Conservation (phyloP, 2,888 invertebrate species). For the Quadriops clusia region DNA sequence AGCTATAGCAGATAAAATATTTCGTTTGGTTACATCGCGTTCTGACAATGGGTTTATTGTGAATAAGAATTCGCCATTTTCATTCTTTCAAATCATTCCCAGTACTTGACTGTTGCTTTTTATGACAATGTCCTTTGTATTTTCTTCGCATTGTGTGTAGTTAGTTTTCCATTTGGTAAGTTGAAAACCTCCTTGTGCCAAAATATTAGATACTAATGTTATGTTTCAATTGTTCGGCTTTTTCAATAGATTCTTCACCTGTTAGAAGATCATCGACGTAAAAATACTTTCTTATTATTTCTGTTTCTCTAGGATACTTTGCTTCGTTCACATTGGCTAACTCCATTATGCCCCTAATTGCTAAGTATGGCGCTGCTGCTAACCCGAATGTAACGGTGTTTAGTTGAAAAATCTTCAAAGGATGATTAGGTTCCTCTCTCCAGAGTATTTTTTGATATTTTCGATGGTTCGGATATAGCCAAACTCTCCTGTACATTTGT, state of each 20-base stretch:
- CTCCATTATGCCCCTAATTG: slow-evolving; percentile 3
- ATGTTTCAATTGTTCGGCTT: not conserved
- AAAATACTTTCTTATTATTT: not conserved
- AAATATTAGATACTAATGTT: not conserved
- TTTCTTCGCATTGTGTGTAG: not conserved
- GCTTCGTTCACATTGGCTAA: not conserved
- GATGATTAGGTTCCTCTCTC: slow-evolving; percentile 4
- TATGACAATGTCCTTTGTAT: not conserved
- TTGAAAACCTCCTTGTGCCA: not conserved
- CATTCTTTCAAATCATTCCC: slow-evolving; percentile 3
- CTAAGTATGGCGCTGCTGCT: slow-evolving; percentile 4
- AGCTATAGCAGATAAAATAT: slow-evolving; percentile 1
- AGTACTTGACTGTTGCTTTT: not conserved
- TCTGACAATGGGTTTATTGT: not conserved
- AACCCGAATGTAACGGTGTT: slow-evolving; percentile 4
- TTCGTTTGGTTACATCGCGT: slow-evolving; percentile 1
- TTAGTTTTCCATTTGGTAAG: slow-evolving; percentile 5
- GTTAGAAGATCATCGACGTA: slow-evolving; percentile 1
- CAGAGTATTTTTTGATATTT: slow-evolving; percentile 8
- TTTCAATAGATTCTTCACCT: slow-evolving; percentile 1
- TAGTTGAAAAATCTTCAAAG: not conserved
- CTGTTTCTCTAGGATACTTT: not conserved
- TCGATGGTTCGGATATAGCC: slow-evolving; percentile 3
- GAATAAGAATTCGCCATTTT: not conserved
- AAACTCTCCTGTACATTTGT: slow-evolving; percentile 6